Evolutionary conservation across 2,888 invertebrate species (phyloP), one percentile per base, ranked within the genome.

Genomic region (Serripes groenlandicus): DNA sequence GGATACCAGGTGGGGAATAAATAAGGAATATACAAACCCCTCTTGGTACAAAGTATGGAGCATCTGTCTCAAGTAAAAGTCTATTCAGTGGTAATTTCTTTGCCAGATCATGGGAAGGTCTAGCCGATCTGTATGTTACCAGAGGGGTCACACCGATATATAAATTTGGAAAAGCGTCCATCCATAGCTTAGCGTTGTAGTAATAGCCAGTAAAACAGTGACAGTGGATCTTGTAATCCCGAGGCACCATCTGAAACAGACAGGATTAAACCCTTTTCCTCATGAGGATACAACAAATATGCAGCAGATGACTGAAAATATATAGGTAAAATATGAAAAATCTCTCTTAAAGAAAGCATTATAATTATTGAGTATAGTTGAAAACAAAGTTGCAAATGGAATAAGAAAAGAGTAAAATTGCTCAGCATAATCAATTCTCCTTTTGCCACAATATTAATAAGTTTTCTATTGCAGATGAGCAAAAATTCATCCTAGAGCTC

Each of bases 31-130:
- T 54, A 88, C 90, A 87, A 64, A 94, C 93, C 80, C 78, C 77
- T 83, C 88, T 79, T 7, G 95, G 95, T 23, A 95, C 78, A 90
- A 95, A 95, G 85, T 95, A 95, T 1, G 95, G 95, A 0, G 95
- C 93, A 91, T 95, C 95, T 1, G 95, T 95, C 90, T 95, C 95
- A 3, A 95, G 89, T 9, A 95, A 91, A 2, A 95, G 91, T 60
- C 94, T 86, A 66, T 94, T 88, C 3, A 95, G 90, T 1, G 95
- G 95, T 35, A 95, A 92, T 1, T 91, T 85, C 30, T 88, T 77
- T 18, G 94, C 94, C 15, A 95, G 94, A 26, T 94, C 93, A 56
- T 90, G 90, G 3, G 92, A 89, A 0, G 88, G 89, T 26, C 76
- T 87, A 0, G 93, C 94, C 5, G 90, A 78, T 23, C 70, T 69